Evolutionary conservation across 2,113 vertebrate genomes (phyloP).

Genomic region (Neotoma lepida): DNA sequence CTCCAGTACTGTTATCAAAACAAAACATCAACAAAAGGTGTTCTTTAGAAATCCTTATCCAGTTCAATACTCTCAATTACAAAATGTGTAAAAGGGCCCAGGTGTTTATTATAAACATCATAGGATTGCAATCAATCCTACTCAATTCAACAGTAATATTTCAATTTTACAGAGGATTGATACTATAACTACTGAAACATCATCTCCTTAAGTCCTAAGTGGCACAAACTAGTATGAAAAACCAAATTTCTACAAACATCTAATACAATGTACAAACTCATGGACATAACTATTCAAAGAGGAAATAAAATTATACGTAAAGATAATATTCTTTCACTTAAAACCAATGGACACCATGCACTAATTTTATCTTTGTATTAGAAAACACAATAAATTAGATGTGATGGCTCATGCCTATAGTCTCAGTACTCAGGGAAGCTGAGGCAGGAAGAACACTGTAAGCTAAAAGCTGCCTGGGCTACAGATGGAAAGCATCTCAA

Average conservation of each 20-base stretch:
- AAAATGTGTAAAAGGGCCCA: background rate
- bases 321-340: background rate
- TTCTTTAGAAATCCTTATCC: background rate
- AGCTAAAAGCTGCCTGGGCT: background rate
- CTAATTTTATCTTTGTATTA: slow-evolving; percentile 26
- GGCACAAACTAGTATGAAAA: background rate
- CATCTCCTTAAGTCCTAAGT: background rate
- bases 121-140: background rate
- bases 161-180: background rate
- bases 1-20: background rate
- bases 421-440: background rate
- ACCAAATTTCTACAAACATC: slow-evolving; percentile 13
- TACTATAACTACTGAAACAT: background rate
- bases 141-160: background rate
- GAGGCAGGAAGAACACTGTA: background rate
- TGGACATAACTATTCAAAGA: background rate
- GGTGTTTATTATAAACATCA: background rate
- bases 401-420: background rate
- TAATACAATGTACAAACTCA: slow-evolving; percentile 2
- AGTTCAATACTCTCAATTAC: background rate
- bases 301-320: background rate
- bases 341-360: background rate
- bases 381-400: background rate
- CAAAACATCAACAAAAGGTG: background rate
- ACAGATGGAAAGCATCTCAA: background rate